phyloP scores from a whole-genome alignment of 2,888 invertebrate species.

The Minunthozetes semirufus region DNA sequence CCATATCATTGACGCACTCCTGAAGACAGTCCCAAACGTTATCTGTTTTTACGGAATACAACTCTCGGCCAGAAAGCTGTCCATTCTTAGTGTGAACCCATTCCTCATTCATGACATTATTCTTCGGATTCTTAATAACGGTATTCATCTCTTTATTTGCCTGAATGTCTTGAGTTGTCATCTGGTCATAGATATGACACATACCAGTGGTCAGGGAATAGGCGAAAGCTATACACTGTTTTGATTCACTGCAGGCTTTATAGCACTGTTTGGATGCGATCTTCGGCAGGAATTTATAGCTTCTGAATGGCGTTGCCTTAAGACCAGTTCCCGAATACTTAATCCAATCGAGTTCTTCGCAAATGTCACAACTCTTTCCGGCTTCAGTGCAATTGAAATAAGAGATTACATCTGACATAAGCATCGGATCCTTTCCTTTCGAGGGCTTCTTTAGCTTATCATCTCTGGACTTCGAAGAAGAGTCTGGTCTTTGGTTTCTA shows the following conservation, averaged over 20 bases:
- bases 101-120: constrained; percentile 13
- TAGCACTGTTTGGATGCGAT: constrained; percentile 23
- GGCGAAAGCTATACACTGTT: constrained; percentile 25
- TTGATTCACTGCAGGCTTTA: constrained; percentile 4
- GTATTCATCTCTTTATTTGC: background rate
- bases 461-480: background rate
- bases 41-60: background rate
- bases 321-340: constrained; percentile 17
- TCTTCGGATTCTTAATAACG: constrained; percentile 32
- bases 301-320: background rate
- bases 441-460: background rate
- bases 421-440: constrained; percentile 6
- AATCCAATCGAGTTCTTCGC: constrained; percentile 30
- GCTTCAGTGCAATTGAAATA: constrained; percentile 31
- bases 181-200: constrained; percentile 19
- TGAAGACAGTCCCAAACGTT: constrained; percentile 16
- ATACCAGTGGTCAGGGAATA: constrained; percentile 18
- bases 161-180: background rate
- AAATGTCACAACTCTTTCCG: constrained; percentile 15
- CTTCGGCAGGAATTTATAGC: background rate
- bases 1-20: constrained; percentile 24
- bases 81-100: constrained; percentile 28
- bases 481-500: background rate
- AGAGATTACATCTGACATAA: constrained; percentile 14
- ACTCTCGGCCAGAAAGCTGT: background rate